These are phyloP conservation scores for Cyprinodon diabolis DNA, from an alignment of 2,797 vertebrate species.

Conservation along the genomic window DNA sequence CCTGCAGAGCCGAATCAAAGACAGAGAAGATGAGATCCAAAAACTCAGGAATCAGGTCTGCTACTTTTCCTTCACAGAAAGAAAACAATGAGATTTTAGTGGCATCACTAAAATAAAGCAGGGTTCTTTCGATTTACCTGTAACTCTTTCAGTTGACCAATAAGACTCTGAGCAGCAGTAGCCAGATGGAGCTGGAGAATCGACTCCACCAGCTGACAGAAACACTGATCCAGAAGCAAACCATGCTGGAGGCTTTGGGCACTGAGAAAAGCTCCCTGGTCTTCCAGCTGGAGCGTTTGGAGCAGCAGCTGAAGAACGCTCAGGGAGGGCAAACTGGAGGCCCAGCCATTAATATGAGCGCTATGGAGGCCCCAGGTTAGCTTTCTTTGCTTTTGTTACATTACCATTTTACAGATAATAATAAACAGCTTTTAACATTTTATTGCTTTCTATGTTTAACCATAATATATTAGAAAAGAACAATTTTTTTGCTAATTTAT, in stretches of 20 bases:
- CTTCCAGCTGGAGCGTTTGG: slow-evolving; percentile 94
- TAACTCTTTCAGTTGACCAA: slow-evolving; percentile 88
- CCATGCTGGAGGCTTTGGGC: slow-evolving; percentile 94
- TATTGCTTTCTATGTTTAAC: background rate
- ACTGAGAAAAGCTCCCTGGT: slow-evolving; percentile 96
- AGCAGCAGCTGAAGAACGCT: slow-evolving; percentile 88
- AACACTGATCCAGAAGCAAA: slow-evolving; percentile 99
- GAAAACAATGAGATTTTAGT: background rate
- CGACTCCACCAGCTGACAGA: slow-evolving; percentile 97
- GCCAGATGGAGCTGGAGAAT: slow-evolving; percentile 92
- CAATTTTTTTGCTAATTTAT: accelerated
- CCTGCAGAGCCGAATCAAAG: slow-evolving; percentile 92
- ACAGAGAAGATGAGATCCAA: slow-evolving; percentile 97
- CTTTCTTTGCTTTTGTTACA: background rate
- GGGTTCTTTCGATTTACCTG: background rate
- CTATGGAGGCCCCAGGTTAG: slow-evolving; percentile 85
- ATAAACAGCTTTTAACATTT: background rate
- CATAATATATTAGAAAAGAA: background rate
- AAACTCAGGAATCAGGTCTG: slow-evolving; percentile 97
- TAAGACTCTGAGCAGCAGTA: slow-evolving; percentile 92
- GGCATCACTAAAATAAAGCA: background rate
- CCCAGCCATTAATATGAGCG: slow-evolving; percentile 89
- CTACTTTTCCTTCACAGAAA: background rate
- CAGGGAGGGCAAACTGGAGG: slow-evolving; percentile 82
- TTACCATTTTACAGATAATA: no score